A percentile compares a stretch with the other conserved stretches of the same genome.
Evolutionary conservation across 2,113 vertebrate species (phyloP).

Genomic region (Halichoeres trimaculatus): DNA sequence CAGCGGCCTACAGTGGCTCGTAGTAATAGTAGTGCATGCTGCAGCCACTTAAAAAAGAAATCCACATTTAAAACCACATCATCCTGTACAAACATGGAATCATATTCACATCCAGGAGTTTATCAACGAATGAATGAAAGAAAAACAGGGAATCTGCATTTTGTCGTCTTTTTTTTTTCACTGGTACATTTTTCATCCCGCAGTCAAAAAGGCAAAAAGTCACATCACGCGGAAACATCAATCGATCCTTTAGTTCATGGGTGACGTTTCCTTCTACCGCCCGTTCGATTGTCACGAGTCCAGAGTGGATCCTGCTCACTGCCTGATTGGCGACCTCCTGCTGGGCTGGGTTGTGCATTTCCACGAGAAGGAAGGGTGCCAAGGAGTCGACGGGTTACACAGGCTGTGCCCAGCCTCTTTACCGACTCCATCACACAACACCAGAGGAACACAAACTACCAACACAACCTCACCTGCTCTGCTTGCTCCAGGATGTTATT

Average conservation of each 20-base stretch:
- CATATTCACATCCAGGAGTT: conserved; percentile 70
- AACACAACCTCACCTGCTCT: neutral
- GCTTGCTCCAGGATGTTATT: neutral
- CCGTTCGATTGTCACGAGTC: conserved; percentile 42
- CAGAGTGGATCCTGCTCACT: neutral
- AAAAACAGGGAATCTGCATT: conserved; percentile 32
- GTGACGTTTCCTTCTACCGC: conserved; percentile 4
- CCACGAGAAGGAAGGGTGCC: neutral
- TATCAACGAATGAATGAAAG: conserved; percentile 30
- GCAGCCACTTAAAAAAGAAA: conserved; percentile 61
- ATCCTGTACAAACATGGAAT: conserved; percentile 78
- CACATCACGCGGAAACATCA: conserved; percentile 9
- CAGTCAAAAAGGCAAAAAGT: conserved; percentile 32
- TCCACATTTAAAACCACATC: conserved; percentile 66
- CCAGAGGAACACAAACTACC: neutral
- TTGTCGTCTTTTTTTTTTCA: neutral
- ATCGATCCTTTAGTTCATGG: neutral
- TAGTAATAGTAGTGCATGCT: conserved; percentile 65
- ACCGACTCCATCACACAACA: conserved; percentile 3
- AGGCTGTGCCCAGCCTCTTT: neutral
- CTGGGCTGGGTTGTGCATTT: neutral
- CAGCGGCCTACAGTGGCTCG: conserved; percentile 59
- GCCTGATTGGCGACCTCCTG: neutral
- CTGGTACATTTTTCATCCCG: neutral
- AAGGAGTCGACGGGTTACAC: neutral